Evolutionary conservation across 2,888 invertebrate genomes (phyloP), one percentile per base, ranked within the genome.

Genomic region (Acanthosepion pharaonis): DNA sequence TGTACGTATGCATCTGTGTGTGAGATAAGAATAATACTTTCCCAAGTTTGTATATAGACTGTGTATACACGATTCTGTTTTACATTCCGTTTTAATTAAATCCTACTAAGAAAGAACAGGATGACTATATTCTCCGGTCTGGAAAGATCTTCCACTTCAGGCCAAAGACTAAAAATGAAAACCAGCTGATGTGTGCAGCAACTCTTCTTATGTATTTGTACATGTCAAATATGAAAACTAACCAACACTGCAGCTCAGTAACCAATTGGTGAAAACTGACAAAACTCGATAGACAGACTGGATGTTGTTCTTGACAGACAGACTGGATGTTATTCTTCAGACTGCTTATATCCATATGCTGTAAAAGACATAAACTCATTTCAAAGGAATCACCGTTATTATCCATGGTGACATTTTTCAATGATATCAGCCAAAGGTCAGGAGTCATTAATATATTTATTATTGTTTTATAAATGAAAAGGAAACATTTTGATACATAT

Each of bases 341-440:
- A 11, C 78, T 11, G 78, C 78, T 78, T 59, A 20, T 23, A 59
- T 25, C n/a, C 42, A 78, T 9, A 78, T 78, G 78, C 33, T 78
- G 78, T n/a, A 78, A 78, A 2, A 78, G 15, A 4, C n/a, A 9
- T 5, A 33, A 0, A 33, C 78, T 33, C n/a, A 33, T 78, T 78
- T 33, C 78, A 15, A 15, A 78, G n/a, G n/a, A 78, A n/a, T n/a
- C 8, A 78, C 15, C 15, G 33, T 78, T 78, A 78, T 78, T 78
- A 78, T 78, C 78, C 78, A 78, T 78, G 78, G n/a, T 78, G n/a
- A 78, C 78, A 78, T 78, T 78, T 59, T 78, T 78, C 78, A 78
- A 78, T 78, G 78, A 78, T 33, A n/a, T 78, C 78, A 78, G n/a
- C 78, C n/a, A 78, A 78, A n/a, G 78, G 78, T 78, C n/a, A 78